Percentiles rank a stretch among this genome's conserved stretches.
These are phyloP conservation scores for Actinernus sp. DNA, from an alignment of 92 coral and sea anemone genomes.

Conservation along the genomic window DNA sequence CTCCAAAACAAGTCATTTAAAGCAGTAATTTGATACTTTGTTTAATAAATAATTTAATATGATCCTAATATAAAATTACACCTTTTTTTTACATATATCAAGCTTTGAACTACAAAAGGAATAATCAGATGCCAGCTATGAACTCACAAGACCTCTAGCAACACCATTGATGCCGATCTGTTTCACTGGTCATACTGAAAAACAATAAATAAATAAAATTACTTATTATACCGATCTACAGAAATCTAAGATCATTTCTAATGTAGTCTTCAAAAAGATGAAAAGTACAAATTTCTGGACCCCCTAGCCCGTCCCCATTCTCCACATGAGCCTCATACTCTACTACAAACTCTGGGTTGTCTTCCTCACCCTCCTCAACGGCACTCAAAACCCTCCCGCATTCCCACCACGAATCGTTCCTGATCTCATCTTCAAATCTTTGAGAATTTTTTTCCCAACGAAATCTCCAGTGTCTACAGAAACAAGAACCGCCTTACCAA, in stretches of 20 bases:
- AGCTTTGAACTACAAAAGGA: constrained; percentile 4
- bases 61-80: no score
- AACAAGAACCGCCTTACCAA: no score
- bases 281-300: constrained; percentile 35
- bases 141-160: constrained; percentile 39
- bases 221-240: constrained; percentile 6
- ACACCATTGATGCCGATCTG: constrained; percentile 18
- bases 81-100: no score
- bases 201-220: constrained; percentile 7
- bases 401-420: constrained; percentile 40
- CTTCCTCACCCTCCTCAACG: constrained; percentile 9
- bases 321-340: constrained; percentile 6
- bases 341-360: constrained; percentile 16
- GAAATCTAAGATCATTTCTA: constrained; percentile 8
- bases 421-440: constrained; percentile 51
- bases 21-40: no score
- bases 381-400: constrained; percentile 31
- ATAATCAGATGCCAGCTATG: constrained; percentile 19
- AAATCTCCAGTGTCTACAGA: constrained; percentile 18
- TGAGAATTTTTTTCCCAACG: constrained; percentile 15
- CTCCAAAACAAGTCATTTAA: not conserved
- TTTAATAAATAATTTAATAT: no score
- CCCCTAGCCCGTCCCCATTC: no score
- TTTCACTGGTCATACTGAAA: constrained; percentile 41
- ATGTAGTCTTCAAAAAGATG: constrained; percentile 25